Conservation (phyloP, 2,797 vertebrate genomes). For the Poecile montanus region DNA sequence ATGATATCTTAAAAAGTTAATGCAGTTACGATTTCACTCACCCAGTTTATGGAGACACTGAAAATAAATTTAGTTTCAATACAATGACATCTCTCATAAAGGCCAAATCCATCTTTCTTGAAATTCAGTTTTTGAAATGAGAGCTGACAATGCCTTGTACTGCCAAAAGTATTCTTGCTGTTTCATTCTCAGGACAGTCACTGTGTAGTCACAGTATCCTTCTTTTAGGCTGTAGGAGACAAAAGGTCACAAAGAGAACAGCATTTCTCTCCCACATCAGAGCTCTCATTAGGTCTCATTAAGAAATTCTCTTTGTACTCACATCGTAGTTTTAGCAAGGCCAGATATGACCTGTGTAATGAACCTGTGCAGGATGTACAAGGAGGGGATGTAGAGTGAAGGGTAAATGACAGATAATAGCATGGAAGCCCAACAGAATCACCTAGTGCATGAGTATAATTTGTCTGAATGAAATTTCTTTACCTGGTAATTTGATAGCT, state of each 20-base stretch:
- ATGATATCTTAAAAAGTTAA: constrained; percentile 70
- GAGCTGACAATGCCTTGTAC: constrained; percentile 53
- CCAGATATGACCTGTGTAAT: not conserved
- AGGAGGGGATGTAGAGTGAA: not conserved
- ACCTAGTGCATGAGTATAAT: not conserved
- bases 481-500: not conserved
- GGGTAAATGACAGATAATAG: not conserved
- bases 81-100: constrained; percentile 69
- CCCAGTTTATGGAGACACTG: constrained; percentile 56
- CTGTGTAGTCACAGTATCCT: not conserved
- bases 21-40: constrained; percentile 58
- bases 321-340: not conserved
- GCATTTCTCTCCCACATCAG: not conserved
- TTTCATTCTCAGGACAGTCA: not conserved
- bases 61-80: constrained; percentile 70
- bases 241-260: constrained; percentile 28
- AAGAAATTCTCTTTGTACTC: constrained; percentile 3
- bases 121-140: constrained; percentile 66
- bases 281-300: not conserved
- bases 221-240: not conserved
- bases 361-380: not conserved
- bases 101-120: constrained; percentile 54
- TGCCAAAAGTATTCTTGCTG: constrained; percentile 40
- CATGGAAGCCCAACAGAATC: not conserved
- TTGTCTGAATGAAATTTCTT: not conserved